Evolutionary conservation across 2,888 invertebrate genomes (phyloP), one percentile per base, ranked within the genome.

Genomic region (Lycocerus yunnanus): DNA sequence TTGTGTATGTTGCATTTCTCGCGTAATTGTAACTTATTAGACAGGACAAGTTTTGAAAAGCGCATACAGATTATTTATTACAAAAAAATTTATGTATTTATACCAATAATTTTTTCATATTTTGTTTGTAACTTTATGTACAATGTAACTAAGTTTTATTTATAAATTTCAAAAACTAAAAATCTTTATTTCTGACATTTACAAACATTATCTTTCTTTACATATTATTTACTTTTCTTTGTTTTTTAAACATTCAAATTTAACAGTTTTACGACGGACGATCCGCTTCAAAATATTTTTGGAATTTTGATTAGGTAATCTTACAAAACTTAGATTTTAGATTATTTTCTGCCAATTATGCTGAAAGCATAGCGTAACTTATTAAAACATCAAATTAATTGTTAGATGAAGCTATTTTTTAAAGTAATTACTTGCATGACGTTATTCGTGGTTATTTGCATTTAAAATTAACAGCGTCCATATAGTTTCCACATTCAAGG

Each of bases 11-110:
- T 63, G 61, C 61, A 20, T 63, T 18, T 63, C 61, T 63, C 61
- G 20, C 20, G 20, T 63, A 63, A 63, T 63, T 63, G 61, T 63
- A 63, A 63, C 61, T 63, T 63, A 63, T 63, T 63, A 63, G 61
- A 63, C 61, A 63, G 20, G 61, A 16, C 61, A 63, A 63, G 61
- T 63, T 43, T 63, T 63, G 61, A 63, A 18, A 61, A 43, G 43
- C 43, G 43, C n/a, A 43, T 43, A 43, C 43, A 43, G 43, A 43
- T 43, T 43, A 43, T 43, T 43, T 43, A 43, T 43, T n/a, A 43
- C 43, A 43, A 43, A 43, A 24, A 43, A 43, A 43, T n/a, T n/a
- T n/a, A n/a, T 43, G n/a, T n/a, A 43, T 43, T 43, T 43, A 43
- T 43, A 43, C 43, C 43, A 43, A 43, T 43, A 43, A 43, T 43